Evolutionary conservation across 2,888 invertebrate genomes (phyloP).

Genomic region (Agriopis marginaria): DNA sequence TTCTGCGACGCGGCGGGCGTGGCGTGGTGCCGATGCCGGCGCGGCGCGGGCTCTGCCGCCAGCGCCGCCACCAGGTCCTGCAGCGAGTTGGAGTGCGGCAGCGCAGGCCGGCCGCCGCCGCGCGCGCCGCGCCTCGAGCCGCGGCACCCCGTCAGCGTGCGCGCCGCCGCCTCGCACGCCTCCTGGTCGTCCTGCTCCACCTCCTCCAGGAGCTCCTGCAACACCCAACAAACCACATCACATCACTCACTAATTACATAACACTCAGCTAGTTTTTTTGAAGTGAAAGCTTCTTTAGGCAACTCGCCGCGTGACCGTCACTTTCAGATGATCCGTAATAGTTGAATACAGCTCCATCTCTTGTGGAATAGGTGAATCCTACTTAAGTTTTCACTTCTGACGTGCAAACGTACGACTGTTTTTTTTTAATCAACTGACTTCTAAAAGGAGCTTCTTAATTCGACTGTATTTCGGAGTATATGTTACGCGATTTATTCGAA

Average conservation of each 20-base stretch:
- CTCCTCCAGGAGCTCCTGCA: constrained; percentile 90
- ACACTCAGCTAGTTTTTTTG: not conserved
- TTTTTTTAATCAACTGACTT: too few relatives aligned
- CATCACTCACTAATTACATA: not conserved
- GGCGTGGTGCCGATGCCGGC: constrained; percentile 58
- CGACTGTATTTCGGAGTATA: too few relatives aligned
- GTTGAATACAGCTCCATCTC: too few relatives aligned
- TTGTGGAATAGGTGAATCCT: too few relatives aligned
- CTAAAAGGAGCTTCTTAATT: too few relatives aligned
- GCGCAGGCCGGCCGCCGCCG: constrained; percentile 64
- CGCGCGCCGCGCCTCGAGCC: constrained; percentile 73
- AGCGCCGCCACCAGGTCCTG: constrained; percentile 87
- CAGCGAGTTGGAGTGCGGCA: constrained; percentile 86
- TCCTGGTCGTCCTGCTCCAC: constrained; percentile 92
- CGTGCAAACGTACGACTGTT: too few relatives aligned
- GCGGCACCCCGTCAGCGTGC: constrained; percentile 70
- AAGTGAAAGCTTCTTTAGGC: too few relatives aligned
- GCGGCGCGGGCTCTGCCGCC: constrained; percentile 72
- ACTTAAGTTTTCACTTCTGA: too few relatives aligned
- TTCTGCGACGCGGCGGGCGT: constrained; percentile 55
- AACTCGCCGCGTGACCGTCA: too few relatives aligned
- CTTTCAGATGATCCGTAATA: too few relatives aligned
- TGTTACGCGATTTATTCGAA: too few relatives aligned
- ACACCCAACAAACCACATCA: not conserved
- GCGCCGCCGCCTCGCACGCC: constrained; percentile 83